Evolutionary conservation across 1,140 invertebrate species (phyloP).

Genomic region (Nautilus pompilius): DNA sequence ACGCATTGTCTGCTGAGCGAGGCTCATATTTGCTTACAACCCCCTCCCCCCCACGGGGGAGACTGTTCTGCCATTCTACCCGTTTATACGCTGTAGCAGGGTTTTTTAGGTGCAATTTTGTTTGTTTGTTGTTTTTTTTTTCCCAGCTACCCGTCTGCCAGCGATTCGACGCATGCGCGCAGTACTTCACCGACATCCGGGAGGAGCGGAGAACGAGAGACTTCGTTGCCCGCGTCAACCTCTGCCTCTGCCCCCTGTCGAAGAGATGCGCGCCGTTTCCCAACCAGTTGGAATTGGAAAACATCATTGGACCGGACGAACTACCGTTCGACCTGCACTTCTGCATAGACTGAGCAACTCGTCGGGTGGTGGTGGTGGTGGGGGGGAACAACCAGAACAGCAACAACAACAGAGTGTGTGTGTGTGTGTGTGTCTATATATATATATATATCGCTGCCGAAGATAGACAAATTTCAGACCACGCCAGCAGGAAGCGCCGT

Average conservation of each 20-base stretch:
- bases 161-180: neutral
- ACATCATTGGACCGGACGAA: neutral
- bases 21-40: too few species aligned
- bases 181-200: neutral
- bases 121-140: neutral
- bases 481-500: too few species aligned
- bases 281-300: neutral
- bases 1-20: too few species aligned
- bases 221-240: neutral
- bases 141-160: neutral
- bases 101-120: too few species aligned
- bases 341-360: neutral
- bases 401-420: too few species aligned
- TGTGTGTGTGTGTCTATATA: neutral
- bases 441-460: neutral
- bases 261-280: neutral
- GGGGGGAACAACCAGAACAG: too few species aligned
- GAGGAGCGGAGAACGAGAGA: neutral
- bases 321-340: neutral
- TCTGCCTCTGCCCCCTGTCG: neutral
- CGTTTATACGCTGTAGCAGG: too few species aligned
- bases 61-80: too few species aligned
- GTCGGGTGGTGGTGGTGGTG: too few species aligned
- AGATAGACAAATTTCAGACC: too few species aligned
- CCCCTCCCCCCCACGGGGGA: too few species aligned